Conservation (phyloP, 2,797 vertebrate species). For the Tokudaia muenninki region DNA sequence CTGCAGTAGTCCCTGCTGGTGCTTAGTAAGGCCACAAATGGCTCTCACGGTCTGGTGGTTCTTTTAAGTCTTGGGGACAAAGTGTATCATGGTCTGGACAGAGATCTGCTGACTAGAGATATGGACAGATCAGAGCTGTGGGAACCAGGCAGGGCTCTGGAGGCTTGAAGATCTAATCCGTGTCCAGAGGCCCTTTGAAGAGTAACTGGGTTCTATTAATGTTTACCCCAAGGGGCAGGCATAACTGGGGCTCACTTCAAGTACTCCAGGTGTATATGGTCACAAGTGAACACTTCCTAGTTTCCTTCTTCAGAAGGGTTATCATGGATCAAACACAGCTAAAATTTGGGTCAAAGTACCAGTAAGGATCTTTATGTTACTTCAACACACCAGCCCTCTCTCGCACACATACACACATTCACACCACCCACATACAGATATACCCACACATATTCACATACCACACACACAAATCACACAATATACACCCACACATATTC, state of each 20-base stretch:
- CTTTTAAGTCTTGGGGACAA: constrained; percentile 54
- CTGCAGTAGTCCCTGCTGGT: not conserved
- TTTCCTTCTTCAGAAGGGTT: not conserved
- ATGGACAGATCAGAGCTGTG: not conserved
- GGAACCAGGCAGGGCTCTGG: not conserved
- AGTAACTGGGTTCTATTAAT: not conserved
- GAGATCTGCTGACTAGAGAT: constrained; percentile 52
- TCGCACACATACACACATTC: not conserved
- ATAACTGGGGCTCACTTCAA: not conserved
- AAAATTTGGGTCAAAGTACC: not conserved
- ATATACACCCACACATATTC: not conserved
- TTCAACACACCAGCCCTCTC: not conserved
- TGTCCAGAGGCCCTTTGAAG: constrained; percentile 8
- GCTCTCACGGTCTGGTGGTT: constrained; percentile 36
- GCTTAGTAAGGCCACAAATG: constrained; percentile 13
- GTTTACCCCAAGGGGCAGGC: not conserved
- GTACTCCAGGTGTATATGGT: not conserved
- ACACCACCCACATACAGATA: not conserved
- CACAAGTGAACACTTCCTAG: not conserved
- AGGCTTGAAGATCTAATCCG: not conserved
- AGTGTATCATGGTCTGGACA: not conserved
- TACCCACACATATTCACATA: not conserved
- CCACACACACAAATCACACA: not conserved
- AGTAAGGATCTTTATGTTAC: not conserved
- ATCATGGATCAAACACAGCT: accelerated